Base-by-base conservation (phyloP, 2,113 vertebrate genomes). In the Falco punctatus region DNA sequence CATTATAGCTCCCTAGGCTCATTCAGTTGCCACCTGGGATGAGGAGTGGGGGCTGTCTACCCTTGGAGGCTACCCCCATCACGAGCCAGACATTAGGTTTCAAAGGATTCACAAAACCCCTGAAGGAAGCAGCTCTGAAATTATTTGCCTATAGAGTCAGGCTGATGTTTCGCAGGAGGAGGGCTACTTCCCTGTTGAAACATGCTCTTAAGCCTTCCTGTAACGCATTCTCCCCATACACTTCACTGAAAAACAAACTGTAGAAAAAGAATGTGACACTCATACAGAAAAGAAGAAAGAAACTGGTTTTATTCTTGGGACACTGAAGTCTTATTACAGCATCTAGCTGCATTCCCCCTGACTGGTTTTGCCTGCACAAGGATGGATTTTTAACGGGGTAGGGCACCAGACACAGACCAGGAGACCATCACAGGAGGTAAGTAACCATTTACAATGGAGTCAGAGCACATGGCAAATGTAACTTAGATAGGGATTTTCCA, bases 261-360 rank as follows among this genome's bases (percentile, higher is more conserved):
- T 38, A 67, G 48, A 65, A 91, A 94, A 94, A 96, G 48, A 98
- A 95, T 6, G 32, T 95, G 40, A 94, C 58, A 30, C 80, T 97
- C 81, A 94, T 24, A n/a, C 97, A 74, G 95, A 94, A 95, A 91
- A 91, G 75, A 96, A 77, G 79, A 96, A 71, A 96, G 78, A 88
- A 94, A 85, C 32, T 83, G 70, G 22, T 83, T 98, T 98, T 98
- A 98, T 98, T 98, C 66, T 97, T 86, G 62, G 52, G 91, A 88
- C 91, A 87, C 70, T 35, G 24, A 88, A 74, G 74, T 95, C 79
- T 95, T 97, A 58, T 94, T 91, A 95, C 65, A 67, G 82, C 89
- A 95, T 77, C 52, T 95, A 93, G 93, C 72, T 96, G 81, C 77
- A 73, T 96, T 97, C 96, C 96, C 96, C 94, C 91, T 86, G 74